Base-by-base conservation (phyloP, 2,888 invertebrate species). In the Argyra leucocephala region DNA sequence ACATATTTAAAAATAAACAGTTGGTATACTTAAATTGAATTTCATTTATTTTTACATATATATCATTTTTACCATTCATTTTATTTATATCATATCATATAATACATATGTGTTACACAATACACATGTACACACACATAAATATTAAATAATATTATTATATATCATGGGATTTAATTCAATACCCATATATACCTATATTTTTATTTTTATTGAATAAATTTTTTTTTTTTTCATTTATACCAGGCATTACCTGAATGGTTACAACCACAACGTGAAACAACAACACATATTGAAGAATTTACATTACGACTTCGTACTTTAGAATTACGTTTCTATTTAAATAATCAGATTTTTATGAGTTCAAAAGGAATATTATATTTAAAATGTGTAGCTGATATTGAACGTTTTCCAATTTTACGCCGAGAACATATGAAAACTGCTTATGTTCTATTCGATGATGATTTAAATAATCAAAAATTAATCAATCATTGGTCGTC, bases 401-500 rank as follows among this genome's bases (percentile, higher is more conserved):
- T 78, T 64, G 75, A 74, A 61, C 71, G 73, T 9, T 75, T 76
- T 67, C 75, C 77, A 6, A 70, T 73, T 24, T 67, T 76, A 57
- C 72, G 69, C 15, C 70, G 77, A 1, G 77, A 78, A 68, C 72
- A 73, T 18, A 71, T 68, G 3, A 66, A 73, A 64, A 74, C 70
- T 26, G 76, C 77, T 37, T 68, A 72, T 48, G 71, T 78, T 36
- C 69, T 74, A 61, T 73, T 74, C 6, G 74, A 74, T 65, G 77
- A 76, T 67, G 76, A 76, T 69, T 71, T 75, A 64, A 75, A 72
- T 65, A 78, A 78, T 69, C 77, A 78, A 67, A 77, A 77, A 70
- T 70, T 75, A 36, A 73, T 76, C 63, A 78, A 76, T 69, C 15
- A 9, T 2, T 69, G 66, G 61, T 70, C 65, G 66, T 75, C 78